These are phyloP conservation scores for Neomonachus schauinslandi DNA, from an alignment of 2,113 vertebrate species.

Conservation along the genomic window DNA sequence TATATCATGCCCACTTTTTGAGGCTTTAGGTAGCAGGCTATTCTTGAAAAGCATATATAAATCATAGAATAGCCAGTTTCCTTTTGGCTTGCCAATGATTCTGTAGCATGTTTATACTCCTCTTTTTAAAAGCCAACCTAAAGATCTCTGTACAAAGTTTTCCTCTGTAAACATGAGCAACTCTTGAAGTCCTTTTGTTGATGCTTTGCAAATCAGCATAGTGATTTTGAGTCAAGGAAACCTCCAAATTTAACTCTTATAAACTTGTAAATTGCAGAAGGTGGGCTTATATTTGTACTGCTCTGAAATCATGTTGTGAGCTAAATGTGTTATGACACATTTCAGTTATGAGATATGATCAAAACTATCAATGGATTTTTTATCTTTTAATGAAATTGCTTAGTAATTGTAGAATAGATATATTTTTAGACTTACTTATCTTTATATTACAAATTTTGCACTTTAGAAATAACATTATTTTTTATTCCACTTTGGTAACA, in stretches of 20 bases:
- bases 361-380: conserved; percentile 38
- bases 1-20: conserved; percentile 8
- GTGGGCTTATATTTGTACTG: background rate
- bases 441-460: background rate
- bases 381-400: background rate
- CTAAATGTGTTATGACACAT: conserved; percentile 42
- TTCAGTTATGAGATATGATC: background rate
- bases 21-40: background rate
- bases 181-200: conserved; percentile 39
- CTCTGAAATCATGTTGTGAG: conserved; percentile 42
- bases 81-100: conserved; percentile 22
- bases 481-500: background rate
- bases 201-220: conserved; percentile 65
- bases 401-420: background rate
- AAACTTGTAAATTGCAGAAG: conserved; percentile 61
- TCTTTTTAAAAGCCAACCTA: conserved; percentile 63
- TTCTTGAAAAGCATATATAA: background rate
- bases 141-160: conserved; percentile 57
- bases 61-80: background rate
- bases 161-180: conserved; percentile 58
- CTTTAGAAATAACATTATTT: background rate
- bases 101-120: conserved; percentile 47
- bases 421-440: conserved; percentile 39
- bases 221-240: conserved; percentile 54
- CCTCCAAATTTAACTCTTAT: conserved; percentile 47